Percentiles rank a stretch among this genome's conserved stretches.
phyloP scores from a whole-genome alignment of 2,888 invertebrate species.

The Idaea biselata region DNA sequence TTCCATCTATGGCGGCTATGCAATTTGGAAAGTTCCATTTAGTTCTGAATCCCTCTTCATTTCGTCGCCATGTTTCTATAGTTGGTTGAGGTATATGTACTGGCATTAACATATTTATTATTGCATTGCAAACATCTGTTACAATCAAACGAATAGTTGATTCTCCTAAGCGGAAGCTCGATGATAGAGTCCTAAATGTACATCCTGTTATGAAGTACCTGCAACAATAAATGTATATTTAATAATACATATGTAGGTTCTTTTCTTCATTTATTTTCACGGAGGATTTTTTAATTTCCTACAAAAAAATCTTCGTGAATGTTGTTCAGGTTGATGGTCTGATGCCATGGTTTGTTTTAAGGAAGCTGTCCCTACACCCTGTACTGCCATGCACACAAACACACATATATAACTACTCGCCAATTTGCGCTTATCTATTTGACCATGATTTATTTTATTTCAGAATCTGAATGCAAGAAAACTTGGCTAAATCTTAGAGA shows the following conservation, averaged over 20 bases:
- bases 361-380: too few relatives aligned
- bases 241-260: too few relatives aligned
- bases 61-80: conserved; percentile 15
- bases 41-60: conserved; percentile 21
- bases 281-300: too few relatives aligned
- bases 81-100: conserved; percentile 18
- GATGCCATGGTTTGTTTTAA: too few relatives aligned
- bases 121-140: conserved; percentile 29
- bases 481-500: conserved; percentile 31
- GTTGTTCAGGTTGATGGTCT: too few relatives aligned
- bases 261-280: too few relatives aligned
- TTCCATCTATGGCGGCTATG: conserved; percentile 23
- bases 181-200: conserved; percentile 28
- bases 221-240: conserved; percentile 23
- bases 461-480: conserved; percentile 15
- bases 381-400: too few relatives aligned
- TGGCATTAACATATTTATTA: conserved; percentile 29
- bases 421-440: too few relatives aligned
- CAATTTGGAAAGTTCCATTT: conserved; percentile 24
- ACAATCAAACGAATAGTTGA: conserved; percentile 27
- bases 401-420: too few relatives aligned
- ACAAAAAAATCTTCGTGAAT: too few relatives aligned
- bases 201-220: conserved; percentile 30
- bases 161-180: conserved; percentile 28
- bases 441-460: background rate